These are phyloP conservation scores for Pipa parva DNA, from an alignment of 2,113 vertebrate genomes.

Conservation along the genomic window DNA sequence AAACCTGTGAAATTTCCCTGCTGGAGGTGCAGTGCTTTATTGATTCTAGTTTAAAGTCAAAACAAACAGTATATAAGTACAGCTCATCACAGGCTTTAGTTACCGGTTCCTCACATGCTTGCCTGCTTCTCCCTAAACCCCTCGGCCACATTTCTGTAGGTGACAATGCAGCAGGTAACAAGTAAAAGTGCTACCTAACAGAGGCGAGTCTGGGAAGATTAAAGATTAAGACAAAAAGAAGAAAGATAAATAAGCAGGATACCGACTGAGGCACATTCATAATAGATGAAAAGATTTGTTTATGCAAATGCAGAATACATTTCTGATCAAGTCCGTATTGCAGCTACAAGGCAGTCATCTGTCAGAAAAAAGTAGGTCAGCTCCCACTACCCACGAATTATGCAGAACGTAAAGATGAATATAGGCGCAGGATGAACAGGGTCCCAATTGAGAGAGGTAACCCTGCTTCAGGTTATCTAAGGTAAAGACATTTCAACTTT, in stretches of 20 bases:
- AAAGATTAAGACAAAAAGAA: no score
- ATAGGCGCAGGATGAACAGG: slow-evolving; percentile 11
- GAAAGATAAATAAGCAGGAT: neutral
- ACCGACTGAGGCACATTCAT: slow-evolving; percentile 29
- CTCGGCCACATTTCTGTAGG: neutral
- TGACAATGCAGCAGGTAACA: slow-evolving; percentile 3
- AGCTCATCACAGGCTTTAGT: neutral
- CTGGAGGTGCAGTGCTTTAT: no score
- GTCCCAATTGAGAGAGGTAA: slow-evolving; percentile 14
- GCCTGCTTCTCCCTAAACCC: neutral
- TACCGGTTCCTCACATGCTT: neutral
- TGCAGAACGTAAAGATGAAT: slow-evolving; percentile 35
- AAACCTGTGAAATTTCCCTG: no score
- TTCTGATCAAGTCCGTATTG: slow-evolving; percentile 20
- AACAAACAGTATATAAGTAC: no score
- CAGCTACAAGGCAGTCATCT: slow-evolving; percentile 55
- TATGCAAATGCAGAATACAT: slow-evolving; percentile 43
- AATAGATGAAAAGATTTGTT: slow-evolving; percentile 45
- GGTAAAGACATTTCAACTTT: slow-evolving; percentile 26
- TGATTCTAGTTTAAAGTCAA: no score
- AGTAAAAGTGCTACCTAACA: slow-evolving; percentile 26
- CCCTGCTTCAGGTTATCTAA: slow-evolving; percentile 22
- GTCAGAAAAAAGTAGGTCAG: slow-evolving; percentile 57
- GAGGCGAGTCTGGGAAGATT: slow-evolving; percentile 3
- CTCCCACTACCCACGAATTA: slow-evolving; percentile 50